These are phyloP conservation scores for Montipora cactus DNA, from an alignment of 64 coral and sea anemone genomes.

Conservation along the genomic window DNA sequence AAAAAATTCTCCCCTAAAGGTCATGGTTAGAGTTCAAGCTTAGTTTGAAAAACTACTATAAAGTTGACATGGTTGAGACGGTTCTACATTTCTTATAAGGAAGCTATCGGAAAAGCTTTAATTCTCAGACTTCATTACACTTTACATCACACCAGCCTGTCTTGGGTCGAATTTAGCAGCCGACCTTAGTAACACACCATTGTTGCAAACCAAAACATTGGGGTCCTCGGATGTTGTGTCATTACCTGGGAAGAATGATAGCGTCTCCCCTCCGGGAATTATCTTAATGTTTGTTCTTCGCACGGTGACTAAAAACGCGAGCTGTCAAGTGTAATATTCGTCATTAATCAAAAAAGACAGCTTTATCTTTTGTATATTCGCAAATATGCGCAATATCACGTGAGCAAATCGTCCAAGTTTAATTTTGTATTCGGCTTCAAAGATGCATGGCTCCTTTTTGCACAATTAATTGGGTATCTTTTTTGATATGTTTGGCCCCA, in stretches of 20 bases:
- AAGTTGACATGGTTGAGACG: too few relatives aligned
- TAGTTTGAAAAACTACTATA: too few relatives aligned
- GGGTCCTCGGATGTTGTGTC: too few relatives aligned
- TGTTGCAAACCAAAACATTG: too few relatives aligned
- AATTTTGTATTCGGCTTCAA: neutral
- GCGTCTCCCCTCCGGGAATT: neutral
- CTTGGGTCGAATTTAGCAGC: too few relatives aligned
- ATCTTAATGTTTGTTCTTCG: neutral
- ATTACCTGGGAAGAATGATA: neutral
- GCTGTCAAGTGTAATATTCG: neutral
- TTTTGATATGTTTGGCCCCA: neutral
- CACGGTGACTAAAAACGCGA: neutral
- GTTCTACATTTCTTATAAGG: too few relatives aligned
- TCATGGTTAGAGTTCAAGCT: too few relatives aligned
- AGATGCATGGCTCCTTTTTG: neutral
- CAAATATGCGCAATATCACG: neutral
- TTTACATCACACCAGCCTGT: too few relatives aligned
- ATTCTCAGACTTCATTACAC: too few relatives aligned
- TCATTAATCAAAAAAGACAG: neutral
- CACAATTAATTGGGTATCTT: neutral
- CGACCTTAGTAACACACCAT: too few relatives aligned
- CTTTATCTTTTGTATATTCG: neutral
- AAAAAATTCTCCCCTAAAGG: too few relatives aligned
- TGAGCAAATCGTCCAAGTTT: neutral
- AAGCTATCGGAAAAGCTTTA: too few relatives aligned